Conservation (phyloP, 2,797 vertebrate species). For the Lophotriccus pileatus region DNA sequence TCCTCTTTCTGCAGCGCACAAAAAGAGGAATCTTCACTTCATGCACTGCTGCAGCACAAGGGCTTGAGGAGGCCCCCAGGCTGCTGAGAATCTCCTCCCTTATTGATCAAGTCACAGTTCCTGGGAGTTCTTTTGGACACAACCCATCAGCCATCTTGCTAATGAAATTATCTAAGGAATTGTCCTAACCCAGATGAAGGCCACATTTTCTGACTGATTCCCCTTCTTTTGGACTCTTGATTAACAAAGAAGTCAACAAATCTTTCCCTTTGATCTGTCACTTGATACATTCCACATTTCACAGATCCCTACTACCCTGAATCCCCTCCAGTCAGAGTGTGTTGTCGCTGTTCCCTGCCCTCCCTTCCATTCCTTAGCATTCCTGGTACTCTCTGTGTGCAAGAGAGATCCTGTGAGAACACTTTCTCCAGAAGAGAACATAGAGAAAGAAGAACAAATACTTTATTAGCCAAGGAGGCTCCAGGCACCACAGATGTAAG, state of each 20-base stretch:
- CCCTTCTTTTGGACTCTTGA: not conserved
- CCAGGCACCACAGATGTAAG: not conserved
- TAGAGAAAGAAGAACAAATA: conserved; percentile 1
- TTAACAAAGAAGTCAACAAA: not conserved
- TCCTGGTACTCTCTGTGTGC: not conserved
- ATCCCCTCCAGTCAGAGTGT: accelerated
- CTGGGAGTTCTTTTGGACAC: not conserved
- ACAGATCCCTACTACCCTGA: not conserved
- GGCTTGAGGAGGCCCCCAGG: not conserved
- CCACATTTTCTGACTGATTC: not conserved
- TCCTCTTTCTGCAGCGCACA: not conserved
- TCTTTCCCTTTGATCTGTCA: not conserved
- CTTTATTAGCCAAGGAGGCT: conserved; percentile 19
- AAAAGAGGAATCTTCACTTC: not conserved
- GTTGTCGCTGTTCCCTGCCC: not conserved
- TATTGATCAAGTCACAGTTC: not conserved
- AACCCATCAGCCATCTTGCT: not conserved
- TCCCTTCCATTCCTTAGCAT: not conserved
- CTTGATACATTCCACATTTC: not conserved
- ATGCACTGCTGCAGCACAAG: not conserved
- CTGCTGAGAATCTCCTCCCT: not conserved
- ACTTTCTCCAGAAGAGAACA: not conserved
- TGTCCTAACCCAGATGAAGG: not conserved
- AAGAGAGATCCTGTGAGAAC: not conserved
- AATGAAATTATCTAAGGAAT: not conserved